Evolutionary conservation across 2,888 invertebrate species (phyloP).

Genomic region (Leucophora obtusa): DNA sequence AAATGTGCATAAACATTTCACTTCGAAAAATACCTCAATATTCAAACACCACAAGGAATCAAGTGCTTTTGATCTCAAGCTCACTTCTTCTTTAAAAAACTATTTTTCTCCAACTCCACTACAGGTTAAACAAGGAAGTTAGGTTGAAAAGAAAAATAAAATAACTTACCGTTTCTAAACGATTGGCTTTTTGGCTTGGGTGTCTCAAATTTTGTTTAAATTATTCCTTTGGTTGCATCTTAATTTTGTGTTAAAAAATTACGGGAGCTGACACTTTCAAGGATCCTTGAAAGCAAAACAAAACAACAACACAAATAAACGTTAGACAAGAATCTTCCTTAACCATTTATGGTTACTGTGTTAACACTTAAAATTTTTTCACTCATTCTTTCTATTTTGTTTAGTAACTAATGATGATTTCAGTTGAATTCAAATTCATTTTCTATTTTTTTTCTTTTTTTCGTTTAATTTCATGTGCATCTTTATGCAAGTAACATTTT

Average conservation of each 20-base stretch:
- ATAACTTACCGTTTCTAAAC: conserved; percentile 31
- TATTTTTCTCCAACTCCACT: neutral
- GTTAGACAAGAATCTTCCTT: conserved; percentile 22
- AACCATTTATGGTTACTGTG: conserved; percentile 4
- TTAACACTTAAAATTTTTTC: conserved; percentile 14
- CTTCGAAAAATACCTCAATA: conserved; percentile 30
- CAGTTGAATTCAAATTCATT: conserved; percentile 52
- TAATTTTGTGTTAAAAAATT: conserved; percentile 51
- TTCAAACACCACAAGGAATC: conserved; percentile 14
- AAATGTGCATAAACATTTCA: conserved; percentile 38
- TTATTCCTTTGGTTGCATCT: conserved; percentile 56
- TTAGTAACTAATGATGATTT: conserved; percentile 49
- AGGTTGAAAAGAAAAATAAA: conserved; percentile 2
- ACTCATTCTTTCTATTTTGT: neutral
- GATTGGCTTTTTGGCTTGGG: conserved; percentile 16
- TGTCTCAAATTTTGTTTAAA: conserved; percentile 43
- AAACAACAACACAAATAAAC: conserved; percentile 8
- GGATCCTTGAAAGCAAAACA: conserved; percentile 42
- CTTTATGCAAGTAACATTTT: neutral
- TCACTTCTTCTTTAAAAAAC: conserved; percentile 6
- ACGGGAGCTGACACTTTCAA: conserved; percentile 57
- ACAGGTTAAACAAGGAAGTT: conserved; percentile 53
- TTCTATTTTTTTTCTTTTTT: conserved; percentile 39
- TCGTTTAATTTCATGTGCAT: conserved; percentile 8
- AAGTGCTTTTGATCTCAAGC: conserved; percentile 35